Evolutionary conservation across 2,113 vertebrate species (phyloP), one percentile per base, ranked within the genome.

Genomic region (Silurus asotus): DNA sequence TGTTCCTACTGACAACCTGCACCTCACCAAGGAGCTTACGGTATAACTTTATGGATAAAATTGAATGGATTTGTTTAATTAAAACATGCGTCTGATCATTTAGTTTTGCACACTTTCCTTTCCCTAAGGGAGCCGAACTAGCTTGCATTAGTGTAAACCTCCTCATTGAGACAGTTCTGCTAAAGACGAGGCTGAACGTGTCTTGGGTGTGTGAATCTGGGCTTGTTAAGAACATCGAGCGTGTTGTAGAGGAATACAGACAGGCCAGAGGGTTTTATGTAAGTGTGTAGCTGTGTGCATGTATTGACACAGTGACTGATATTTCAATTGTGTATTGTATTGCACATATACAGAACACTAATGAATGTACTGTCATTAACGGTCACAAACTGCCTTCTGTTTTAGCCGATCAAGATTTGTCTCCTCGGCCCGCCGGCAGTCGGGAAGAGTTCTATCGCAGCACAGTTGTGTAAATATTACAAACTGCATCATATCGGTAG

Each of bases 401-500:
- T 88, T 45, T 48, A 99, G 98, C 96, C 97, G 3, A 90, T 99
- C 82, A 96, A 95, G 93, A 91, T 99, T 82, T 97, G 49, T 67
- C 74, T 99, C 53, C 92, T 96, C 1, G 98, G 97, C n/a, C 97
- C 98, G 65, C 97, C 97, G 0, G 96, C 94, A 0, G 96, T 94
- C 86, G 98, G 98, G 0, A 99, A 99, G 91, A 96, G 95, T 72
- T 96, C 94, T 0, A 81, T 97, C 20, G 91, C 97, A 0, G 89
- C 93, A 86, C 94, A 93, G 55, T 87, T 99, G 72, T 95, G 95
- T 90, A 92, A 91, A 69, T 78, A 95, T 92, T 99, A 99, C 94
- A 95, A 93, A 79, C 88, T 99, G 19, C 96, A 97, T 84, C 94
- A 97, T 91, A 90, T 99, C 83, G 93, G 91, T 48, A 82, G 94